A percentile compares a stretch with the other conserved stretches of the same genome.
Conservation (phyloP, 2,797 vertebrate species). For the Eulemur rubriventer region DNA sequence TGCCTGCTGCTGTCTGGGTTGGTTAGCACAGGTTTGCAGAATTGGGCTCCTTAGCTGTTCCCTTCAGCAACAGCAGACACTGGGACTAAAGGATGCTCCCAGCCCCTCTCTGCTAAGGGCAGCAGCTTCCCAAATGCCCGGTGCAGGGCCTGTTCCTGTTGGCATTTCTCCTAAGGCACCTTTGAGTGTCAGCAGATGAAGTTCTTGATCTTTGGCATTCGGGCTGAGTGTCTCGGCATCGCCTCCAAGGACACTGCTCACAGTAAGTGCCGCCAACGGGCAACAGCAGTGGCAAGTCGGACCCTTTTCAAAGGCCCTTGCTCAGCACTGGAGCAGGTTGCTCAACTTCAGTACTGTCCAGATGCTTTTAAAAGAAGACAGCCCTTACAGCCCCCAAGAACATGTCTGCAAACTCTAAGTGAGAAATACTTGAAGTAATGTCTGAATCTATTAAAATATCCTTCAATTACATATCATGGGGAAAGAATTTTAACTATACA, state of each 20-base stretch:
- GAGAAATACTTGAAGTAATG: neutral
- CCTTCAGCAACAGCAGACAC: neutral
- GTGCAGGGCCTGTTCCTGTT: neutral
- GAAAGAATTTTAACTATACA: neutral
- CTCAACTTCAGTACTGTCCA: neutral
- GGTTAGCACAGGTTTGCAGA: no score
- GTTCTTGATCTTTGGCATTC: neutral
- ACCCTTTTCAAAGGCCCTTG: neutral
- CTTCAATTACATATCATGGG: neutral
- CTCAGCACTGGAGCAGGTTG: neutral
- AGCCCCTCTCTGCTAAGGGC: neutral
- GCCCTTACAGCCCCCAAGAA: neutral
- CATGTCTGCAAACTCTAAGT: neutral
- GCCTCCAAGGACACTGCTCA: neutral
- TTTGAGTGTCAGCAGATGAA: neutral
- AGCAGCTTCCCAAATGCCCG: neutral
- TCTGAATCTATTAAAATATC: neutral
- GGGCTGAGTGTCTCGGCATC: neutral
- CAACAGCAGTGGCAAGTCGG: neutral
- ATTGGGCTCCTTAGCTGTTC: no score
- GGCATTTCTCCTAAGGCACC: neutral
- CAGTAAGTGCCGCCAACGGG: neutral
- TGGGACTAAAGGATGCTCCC: neutral
- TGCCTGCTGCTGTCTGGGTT: neutral
- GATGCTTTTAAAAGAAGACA: neutral